Evolutionary conservation across 2,113 vertebrate genomes (phyloP).

Genomic region (Ictidomys tridecemlineatus): DNA sequence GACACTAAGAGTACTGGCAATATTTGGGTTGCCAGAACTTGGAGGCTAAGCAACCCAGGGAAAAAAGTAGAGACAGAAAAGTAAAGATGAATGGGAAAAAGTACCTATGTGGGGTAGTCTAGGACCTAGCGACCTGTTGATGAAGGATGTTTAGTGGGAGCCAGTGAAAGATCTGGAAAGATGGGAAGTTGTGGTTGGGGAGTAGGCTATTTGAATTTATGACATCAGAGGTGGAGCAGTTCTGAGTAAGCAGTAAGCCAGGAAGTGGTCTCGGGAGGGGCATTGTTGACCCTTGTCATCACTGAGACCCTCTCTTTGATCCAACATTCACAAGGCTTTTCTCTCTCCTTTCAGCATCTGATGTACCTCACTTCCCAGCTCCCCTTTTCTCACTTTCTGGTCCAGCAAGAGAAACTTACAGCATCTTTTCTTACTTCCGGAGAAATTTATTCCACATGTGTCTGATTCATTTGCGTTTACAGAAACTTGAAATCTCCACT

Average conservation of each 20-base stretch:
- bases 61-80: background rate
- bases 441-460: conserved; percentile 81
- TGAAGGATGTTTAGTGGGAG: background rate
- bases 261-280: conserved; percentile 45
- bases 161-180: conserved; percentile 2
- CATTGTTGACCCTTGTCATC: background rate
- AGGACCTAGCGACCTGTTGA: background rate
- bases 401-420: conserved; percentile 61
- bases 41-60: background rate
- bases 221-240: conserved; percentile 45
- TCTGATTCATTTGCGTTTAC: conserved; percentile 80
- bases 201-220: conserved; percentile 41
- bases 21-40: background rate
- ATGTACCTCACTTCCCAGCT: background rate
- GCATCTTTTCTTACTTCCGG: conserved; percentile 76
- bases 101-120: too few species aligned
- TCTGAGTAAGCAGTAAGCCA: conserved; percentile 62
- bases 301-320: conserved; percentile 27
- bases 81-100: background rate
- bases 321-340: background rate
- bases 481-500: conserved; percentile 70
- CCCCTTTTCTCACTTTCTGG: conserved; percentile 27
- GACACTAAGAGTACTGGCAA: background rate
- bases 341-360: conserved; percentile 14
- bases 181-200: background rate